A percentile compares a stretch with the other conserved stretches of the same genome.
These are phyloP conservation scores for Merluccius polli DNA, from an alignment of 2,797 vertebrate genomes.

Conservation along the genomic window DNA sequence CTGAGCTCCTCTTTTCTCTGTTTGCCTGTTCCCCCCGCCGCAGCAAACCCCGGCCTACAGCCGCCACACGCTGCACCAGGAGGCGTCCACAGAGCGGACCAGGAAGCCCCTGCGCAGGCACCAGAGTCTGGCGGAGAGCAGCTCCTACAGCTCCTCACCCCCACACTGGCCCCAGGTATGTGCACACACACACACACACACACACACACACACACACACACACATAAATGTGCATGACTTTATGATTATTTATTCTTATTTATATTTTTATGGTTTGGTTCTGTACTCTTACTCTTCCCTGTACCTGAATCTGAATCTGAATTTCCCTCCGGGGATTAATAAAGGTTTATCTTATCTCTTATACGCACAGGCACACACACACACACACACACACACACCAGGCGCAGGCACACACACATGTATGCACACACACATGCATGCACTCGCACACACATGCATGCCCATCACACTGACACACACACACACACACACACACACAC, in stretches of 20 bases:
- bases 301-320: no score
- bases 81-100: constrained; percentile 41
- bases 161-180: constrained; percentile 49
- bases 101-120: constrained; percentile 72
- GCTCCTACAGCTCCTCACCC: constrained; percentile 30
- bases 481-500: not conserved
- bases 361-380: not conserved
- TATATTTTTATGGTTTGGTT: no score
- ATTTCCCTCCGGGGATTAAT: no score
- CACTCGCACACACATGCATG: not conserved
- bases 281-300: no score
- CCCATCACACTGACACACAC: not conserved
- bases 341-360: no score
- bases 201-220: not conserved
- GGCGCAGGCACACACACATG: not conserved
- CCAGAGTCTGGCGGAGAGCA: constrained; percentile 61
- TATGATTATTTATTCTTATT: no score
- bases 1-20: not conserved
- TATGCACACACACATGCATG: no score
- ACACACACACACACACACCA: not conserved
- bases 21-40: constrained; percentile 3
- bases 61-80: constrained; percentile 76
- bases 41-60: constrained; percentile 76
- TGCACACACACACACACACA: not conserved
- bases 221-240: no score